phyloP scores from a whole-genome alignment of 1,140 invertebrate species.

The Bemisia tabaci region DNA sequence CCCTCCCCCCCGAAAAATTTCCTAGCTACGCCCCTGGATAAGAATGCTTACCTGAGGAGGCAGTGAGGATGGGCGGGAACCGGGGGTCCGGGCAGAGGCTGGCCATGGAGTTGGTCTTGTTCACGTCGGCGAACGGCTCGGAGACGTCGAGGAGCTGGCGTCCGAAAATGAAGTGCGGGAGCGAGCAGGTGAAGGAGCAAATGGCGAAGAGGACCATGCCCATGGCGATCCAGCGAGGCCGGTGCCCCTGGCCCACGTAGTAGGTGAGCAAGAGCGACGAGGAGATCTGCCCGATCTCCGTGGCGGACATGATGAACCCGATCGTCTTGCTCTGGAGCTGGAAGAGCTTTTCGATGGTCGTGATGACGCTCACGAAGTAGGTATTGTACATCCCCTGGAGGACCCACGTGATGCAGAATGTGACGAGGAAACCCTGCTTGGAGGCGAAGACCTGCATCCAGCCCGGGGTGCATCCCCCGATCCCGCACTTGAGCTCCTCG shows the following conservation, averaged over 20 bases:
- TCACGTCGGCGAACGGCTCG: constrained; percentile 11
- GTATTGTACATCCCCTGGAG: constrained; percentile 89
- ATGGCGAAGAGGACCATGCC: constrained; percentile 82
- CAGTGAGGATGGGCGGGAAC: not conserved
- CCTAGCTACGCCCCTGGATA: too few relatives aligned
- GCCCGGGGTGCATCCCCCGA: constrained; percentile 48
- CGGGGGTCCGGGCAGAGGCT: constrained; percentile 3
- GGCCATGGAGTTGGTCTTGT: constrained; percentile 25
- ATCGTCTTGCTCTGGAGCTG: constrained; percentile 90
- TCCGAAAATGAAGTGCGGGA: constrained; percentile 68
- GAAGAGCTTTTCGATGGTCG: constrained; percentile 92
- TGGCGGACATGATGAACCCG: constrained; percentile 82
- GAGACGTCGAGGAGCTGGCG: constrained; percentile 47
- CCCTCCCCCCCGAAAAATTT: too few relatives aligned
- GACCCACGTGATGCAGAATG: constrained; percentile 78
- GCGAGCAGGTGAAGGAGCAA: constrained; percentile 72
- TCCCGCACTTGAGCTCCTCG: constrained; percentile 44
- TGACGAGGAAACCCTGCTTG: constrained; percentile 75
- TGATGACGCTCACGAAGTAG: constrained; percentile 92
- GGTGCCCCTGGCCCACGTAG: constrained; percentile 81
- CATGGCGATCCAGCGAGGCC: constrained; percentile 91
- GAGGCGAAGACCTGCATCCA: constrained; percentile 68
- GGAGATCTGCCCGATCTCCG: constrained; percentile 87
- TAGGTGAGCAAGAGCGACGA: constrained; percentile 81
- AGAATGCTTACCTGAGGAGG: too few relatives aligned